Percentiles rank a stretch among this genome's conserved stretches.
These are phyloP conservation scores for Bombycilla garrulus DNA, from an alignment of 2,113 vertebrate genomes.

Conservation along the genomic window DNA sequence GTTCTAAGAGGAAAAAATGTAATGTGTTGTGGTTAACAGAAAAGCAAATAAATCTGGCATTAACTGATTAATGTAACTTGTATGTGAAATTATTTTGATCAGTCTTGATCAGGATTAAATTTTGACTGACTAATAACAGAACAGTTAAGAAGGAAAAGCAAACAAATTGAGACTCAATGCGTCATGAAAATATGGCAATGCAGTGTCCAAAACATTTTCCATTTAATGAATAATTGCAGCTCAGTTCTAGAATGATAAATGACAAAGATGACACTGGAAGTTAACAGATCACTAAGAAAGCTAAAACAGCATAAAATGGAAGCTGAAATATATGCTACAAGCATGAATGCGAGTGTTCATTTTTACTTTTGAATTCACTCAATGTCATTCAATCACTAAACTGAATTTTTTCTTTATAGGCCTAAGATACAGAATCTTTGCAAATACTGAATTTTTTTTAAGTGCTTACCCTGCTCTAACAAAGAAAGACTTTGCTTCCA, in stretches of 20 bases:
- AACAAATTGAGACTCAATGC: not conserved
- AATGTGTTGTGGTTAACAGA: not conserved
- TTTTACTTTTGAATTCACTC: not conserved
- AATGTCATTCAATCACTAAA: not conserved
- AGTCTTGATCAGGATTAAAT: not conserved
- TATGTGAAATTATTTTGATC: not conserved
- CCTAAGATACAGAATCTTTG: not conserved
- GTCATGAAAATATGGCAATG: not conserved
- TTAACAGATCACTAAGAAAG: not conserved
- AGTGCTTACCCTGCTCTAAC: not conserved
- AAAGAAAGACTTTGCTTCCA: not conserved
- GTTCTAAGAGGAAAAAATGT: not conserved
- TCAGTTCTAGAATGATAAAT: not conserved
- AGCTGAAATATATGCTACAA: not conserved
- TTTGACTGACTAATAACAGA: not conserved
- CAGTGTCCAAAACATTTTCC: not conserved
- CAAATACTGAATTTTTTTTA: not conserved
- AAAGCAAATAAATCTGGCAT: not conserved
- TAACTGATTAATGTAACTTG: not conserved
- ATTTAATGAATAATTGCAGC: not conserved
- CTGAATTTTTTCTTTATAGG: not conserved
- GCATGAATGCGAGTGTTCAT: not conserved
- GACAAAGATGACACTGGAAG: not conserved
- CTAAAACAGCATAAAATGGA: not conserved
- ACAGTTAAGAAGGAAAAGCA: not conserved